Evolutionary conservation across 2,113 vertebrate species (phyloP).

Genomic region (Stigmatopora argus): DNA sequence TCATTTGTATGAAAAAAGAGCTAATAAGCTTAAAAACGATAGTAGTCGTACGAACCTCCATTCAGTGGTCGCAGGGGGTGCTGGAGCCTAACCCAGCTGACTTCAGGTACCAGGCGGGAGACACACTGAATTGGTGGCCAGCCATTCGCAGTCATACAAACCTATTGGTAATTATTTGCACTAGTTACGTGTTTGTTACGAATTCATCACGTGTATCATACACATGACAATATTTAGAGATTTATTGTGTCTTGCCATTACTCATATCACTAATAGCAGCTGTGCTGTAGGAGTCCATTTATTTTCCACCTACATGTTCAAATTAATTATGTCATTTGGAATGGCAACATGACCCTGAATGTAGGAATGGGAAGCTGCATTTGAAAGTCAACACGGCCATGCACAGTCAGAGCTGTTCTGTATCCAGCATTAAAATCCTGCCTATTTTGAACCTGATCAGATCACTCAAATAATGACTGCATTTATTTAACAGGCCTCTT

Average conservation of each 20-base stretch:
- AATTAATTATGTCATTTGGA: constrained; percentile 20
- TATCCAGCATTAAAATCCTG: constrained; percentile 7
- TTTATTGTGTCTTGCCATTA: neutral
- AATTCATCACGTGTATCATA: too few species aligned
- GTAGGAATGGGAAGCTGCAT: constrained; percentile 16
- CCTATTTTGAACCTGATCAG: neutral
- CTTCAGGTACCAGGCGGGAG: too few species aligned
- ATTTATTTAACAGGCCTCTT: neutral
- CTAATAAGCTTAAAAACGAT: too few species aligned
- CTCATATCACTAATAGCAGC: constrained; percentile 23
- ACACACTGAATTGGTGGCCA: too few species aligned
- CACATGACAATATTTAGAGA: neutral
- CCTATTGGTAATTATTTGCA: too few species aligned
- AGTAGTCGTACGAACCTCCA: too few species aligned
- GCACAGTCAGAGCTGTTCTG: constrained; percentile 15
- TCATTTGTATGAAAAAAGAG: too few species aligned
- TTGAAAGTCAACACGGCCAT: constrained; percentile 5
- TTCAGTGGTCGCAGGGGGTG: too few species aligned
- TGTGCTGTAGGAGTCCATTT: constrained; percentile 24
- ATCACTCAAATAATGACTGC: constrained; percentile 6
- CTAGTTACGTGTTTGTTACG: too few species aligned
- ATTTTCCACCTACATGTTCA: constrained; percentile 32
- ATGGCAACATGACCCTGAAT: constrained; percentile 16
- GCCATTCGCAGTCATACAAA: too few species aligned
- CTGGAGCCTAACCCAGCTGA: too few species aligned